phyloP scores from a whole-genome alignment of 2,797 vertebrate species.

The Leucoraja ocellata region DNA sequence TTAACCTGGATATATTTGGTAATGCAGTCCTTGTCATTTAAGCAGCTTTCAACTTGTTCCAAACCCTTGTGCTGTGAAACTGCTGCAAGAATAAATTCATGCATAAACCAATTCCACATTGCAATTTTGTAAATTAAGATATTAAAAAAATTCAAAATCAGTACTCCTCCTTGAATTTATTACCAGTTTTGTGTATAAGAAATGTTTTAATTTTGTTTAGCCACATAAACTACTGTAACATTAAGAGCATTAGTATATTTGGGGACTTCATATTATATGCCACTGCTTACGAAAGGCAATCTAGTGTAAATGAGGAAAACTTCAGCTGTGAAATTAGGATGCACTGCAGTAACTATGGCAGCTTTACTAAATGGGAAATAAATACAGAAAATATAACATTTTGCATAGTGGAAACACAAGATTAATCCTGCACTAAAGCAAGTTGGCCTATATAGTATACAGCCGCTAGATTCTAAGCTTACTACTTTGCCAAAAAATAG shows the following conservation, averaged over 20 bases:
- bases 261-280: background rate
- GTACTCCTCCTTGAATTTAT: too few species aligned
- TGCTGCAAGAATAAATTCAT: background rate
- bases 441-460: background rate
- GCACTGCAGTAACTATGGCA: background rate
- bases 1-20: constrained; percentile 44
- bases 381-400: background rate
- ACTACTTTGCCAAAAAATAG: too few species aligned
- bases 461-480: too few species aligned
- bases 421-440: background rate
- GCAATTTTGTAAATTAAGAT: background rate
- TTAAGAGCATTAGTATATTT: background rate
- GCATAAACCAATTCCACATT: background rate
- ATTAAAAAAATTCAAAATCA: background rate
- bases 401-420: background rate
- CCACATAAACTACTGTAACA: background rate
- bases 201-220: background rate
- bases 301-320: too few species aligned
- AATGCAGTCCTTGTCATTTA: background rate
- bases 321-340: background rate
- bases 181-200: background rate
- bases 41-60: background rate
- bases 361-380: background rate
- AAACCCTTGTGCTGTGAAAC: background rate
- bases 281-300: background rate